Percentiles rank a stretch among this genome's conserved stretches.
These are phyloP conservation scores for Drosophila meridionalis DNA, from an alignment of 2,888 invertebrate species.

Conservation along the genomic window DNA sequence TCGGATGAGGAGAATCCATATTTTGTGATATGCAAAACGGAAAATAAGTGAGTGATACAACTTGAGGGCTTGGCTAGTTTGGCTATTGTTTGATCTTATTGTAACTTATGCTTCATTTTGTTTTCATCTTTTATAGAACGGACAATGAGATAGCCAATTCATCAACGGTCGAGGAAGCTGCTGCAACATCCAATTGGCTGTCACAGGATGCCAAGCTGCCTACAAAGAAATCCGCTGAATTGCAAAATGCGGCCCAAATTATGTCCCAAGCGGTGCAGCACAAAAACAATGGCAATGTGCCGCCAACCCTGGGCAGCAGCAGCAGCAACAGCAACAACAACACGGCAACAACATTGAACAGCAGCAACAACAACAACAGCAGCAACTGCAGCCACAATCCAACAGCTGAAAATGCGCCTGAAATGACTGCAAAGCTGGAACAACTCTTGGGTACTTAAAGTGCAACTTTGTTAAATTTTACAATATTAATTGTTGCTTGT, in stretches of 20 bases:
- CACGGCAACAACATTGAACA: constrained; percentile 48
- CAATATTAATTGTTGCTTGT: neutral
- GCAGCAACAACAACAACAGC: constrained; percentile 37
- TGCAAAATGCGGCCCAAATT: constrained; percentile 83
- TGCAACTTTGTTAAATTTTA: neutral
- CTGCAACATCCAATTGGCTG: constrained; percentile 27
- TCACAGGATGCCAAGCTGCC: constrained; percentile 77
- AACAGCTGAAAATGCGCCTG: constrained; percentile 41
- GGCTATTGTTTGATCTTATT: neutral
- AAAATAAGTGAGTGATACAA: constrained; percentile 37
- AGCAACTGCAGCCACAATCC: constrained; percentile 44
- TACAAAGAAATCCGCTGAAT: constrained; percentile 81
- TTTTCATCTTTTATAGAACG: constrained; percentile 20
- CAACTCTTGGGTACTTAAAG: constrained; percentile 81
- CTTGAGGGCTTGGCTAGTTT: too few relatives aligned
- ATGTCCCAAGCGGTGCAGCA: constrained; percentile 82
- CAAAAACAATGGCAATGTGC: constrained; percentile 70
- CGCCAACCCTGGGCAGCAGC: constrained; percentile 61
- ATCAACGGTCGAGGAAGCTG: constrained; percentile 43
- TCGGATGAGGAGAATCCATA: constrained; percentile 60
- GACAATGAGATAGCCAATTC: constrained; percentile 53
- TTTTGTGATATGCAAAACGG: constrained; percentile 31
- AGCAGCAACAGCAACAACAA: constrained; percentile 57
- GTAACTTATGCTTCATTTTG: neutral
- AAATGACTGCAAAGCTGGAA: constrained; percentile 80